Evolutionary conservation across 2,113 vertebrate genomes (phyloP), one percentile per base, ranked within the genome.

Genomic region (Sceloporus tristichus): DNA sequence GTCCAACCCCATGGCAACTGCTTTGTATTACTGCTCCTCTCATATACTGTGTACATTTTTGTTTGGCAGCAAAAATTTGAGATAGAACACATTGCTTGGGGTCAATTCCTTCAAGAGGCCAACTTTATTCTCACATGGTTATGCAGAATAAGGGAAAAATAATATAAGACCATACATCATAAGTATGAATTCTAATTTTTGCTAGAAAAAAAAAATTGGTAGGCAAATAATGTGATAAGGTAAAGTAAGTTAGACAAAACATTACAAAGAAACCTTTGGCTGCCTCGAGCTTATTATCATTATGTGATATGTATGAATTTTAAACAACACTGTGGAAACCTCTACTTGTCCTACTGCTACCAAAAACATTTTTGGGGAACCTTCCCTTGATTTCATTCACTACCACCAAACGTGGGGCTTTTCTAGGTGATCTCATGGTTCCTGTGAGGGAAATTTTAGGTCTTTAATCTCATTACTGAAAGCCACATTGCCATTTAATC

Each of bases 1-100:
- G 86, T 19, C 21, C 38, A 54, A 95, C 91, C 16, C 92, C 94
- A 96, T 96, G 94, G 95, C 91, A 93, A 97, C 93, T 40, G 68
- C 9, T 40, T 16, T 1, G 80, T 81, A 6, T 78, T 29, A 62
- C 73, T 23, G 83, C n/a, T 48, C 79, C 87, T 77, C 92, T 85
- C 82, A 75, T 76, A 76, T 76, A 76, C 66, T 82, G 29, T 87
- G 74, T 77, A 56, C 59, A n/a, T 53, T 88, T 83, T 83, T 88
- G 54, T 56, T 87, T 87, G 40, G 86, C 75, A 82, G 56, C 73
- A 66, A 62, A 29, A 75, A n/a, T 40, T 8, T 42, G 48, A 65
- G n/a, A 56, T 59, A 76, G 77, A 85, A 74, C 54, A 38, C 85
- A 91, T 85, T 90, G 86, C 86, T 91, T 75, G 19, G 27, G 7